Evolutionary conservation across 2,113 vertebrate species (phyloP).

Genomic region (Pseudorasbora parva): DNA sequence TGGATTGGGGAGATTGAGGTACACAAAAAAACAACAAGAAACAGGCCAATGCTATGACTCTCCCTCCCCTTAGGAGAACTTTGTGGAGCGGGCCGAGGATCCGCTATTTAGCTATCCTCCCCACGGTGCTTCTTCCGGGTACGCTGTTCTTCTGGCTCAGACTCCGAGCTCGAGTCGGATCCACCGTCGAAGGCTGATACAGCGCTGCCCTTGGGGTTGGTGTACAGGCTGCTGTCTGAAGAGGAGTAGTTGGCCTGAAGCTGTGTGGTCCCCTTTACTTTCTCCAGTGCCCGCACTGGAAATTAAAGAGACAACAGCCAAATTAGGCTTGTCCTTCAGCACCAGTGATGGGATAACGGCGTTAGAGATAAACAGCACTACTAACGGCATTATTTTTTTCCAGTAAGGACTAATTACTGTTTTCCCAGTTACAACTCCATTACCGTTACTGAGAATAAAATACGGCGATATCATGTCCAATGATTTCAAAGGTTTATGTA

Average conservation of each 20-base stretch:
- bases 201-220: conserved; percentile 97
- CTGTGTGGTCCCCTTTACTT: conserved; percentile 91
- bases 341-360: too few relatives aligned
- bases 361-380: too few relatives aligned
- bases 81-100: conserved; percentile 19
- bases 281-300: conserved; percentile 96
- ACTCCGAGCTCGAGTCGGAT: conserved; percentile 96
- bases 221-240: conserved; percentile 96
- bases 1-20: conserved; percentile 49
- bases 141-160: conserved; percentile 89
- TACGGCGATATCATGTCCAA: too few relatives aligned
- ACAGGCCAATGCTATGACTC: conserved; percentile 45
- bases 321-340: background rate
- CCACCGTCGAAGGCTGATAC: conserved; percentile 98
- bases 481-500: too few relatives aligned
- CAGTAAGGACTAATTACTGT: too few relatives aligned
- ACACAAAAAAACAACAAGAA: conserved; percentile 27
- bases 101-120: conserved; percentile 85
- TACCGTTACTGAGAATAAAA: too few relatives aligned
- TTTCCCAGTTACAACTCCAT: too few relatives aligned
- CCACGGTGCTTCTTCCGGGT: conserved; percentile 94
- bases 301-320: background rate
- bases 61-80: conserved; percentile 52
- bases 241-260: conserved; percentile 92
- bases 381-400: too few relatives aligned